phyloP scores from a whole-genome alignment of 2,113 vertebrate genomes.

The Felis catus region DNA sequence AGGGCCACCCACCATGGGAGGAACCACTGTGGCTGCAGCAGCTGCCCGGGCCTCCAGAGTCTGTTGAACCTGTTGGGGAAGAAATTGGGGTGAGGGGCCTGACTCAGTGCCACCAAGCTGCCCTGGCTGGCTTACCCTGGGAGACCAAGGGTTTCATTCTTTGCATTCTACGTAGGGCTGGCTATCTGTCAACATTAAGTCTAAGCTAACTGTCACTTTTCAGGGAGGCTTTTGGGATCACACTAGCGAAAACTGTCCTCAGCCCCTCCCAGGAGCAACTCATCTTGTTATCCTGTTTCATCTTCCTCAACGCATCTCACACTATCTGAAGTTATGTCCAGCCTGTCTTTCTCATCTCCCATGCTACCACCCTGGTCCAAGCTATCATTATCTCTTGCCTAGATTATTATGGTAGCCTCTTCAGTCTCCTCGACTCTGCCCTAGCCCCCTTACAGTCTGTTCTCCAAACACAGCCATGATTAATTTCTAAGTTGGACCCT shows the following conservation, averaged over 20 bases:
- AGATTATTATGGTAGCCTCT: background rate
- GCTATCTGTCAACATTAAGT: background rate
- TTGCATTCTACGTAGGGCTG: background rate
- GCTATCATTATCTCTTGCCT: background rate
- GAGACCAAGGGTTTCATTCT: background rate
- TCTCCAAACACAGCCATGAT: background rate
- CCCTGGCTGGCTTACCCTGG: background rate
- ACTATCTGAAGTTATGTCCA: background rate
- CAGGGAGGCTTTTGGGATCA: background rate
- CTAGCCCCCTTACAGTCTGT: background rate
- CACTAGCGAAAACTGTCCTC: background rate
- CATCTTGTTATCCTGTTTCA: background rate
- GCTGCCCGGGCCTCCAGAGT: slow-evolving; percentile 92
- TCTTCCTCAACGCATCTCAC: background rate
- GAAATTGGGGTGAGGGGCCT: background rate
- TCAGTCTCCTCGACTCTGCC: background rate
- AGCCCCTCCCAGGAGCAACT: background rate
- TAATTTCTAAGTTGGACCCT: background rate
- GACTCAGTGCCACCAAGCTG: background rate
- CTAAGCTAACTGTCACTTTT: slow-evolving; percentile 3
- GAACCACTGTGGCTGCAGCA: slow-evolving; percentile 85
- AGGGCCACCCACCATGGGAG: slow-evolving; percentile 85
- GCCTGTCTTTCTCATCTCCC: background rate
- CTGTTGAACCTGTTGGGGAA: slow-evolving; percentile 89
- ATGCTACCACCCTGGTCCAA: background rate